Evolutionary conservation across 2,888 invertebrate genomes (phyloP).

Genomic region (Epirrhoe tristata): DNA sequence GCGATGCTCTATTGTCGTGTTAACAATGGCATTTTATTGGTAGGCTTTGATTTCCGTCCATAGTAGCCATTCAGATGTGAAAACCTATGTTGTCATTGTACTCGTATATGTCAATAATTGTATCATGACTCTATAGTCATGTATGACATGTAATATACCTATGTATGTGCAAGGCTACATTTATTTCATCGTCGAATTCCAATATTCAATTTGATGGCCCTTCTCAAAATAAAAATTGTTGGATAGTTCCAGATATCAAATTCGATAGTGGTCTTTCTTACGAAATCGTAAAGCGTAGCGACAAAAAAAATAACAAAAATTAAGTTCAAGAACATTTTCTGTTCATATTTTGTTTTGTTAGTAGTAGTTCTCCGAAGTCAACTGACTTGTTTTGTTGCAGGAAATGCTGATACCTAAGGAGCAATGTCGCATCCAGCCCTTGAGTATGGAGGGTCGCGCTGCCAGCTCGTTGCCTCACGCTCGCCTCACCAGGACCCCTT

Average conservation of each 20-base stretch:
- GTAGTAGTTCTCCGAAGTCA: no score
- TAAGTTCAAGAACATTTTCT: no score
- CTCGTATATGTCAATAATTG: background rate
- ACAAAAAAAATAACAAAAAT: no score
- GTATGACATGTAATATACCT: no score
- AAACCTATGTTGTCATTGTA: background rate
- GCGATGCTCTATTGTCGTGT: background rate
- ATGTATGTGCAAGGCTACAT: no score
- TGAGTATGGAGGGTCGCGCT: slow-evolving; percentile 82
- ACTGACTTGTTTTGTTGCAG: slow-evolving; percentile 58
- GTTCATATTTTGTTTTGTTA: no score
- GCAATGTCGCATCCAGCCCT: slow-evolving; percentile 81
- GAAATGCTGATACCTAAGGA: slow-evolving; percentile 81
- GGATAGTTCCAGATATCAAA: no score
- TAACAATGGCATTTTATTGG: background rate
- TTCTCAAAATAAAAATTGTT: no score
- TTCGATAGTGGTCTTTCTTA: no score
- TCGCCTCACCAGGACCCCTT: slow-evolving; percentile 90
- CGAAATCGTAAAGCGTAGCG: no score
- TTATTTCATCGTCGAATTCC: no score
- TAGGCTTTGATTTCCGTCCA: background rate
- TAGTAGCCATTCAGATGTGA: background rate
- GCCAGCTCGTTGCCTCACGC: slow-evolving; percentile 89
- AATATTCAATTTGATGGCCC: no score
- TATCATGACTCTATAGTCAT: background rate